These are phyloP conservation scores for Gallinago media DNA, from an alignment of 2,113 vertebrate species.

Conservation along the genomic window DNA sequence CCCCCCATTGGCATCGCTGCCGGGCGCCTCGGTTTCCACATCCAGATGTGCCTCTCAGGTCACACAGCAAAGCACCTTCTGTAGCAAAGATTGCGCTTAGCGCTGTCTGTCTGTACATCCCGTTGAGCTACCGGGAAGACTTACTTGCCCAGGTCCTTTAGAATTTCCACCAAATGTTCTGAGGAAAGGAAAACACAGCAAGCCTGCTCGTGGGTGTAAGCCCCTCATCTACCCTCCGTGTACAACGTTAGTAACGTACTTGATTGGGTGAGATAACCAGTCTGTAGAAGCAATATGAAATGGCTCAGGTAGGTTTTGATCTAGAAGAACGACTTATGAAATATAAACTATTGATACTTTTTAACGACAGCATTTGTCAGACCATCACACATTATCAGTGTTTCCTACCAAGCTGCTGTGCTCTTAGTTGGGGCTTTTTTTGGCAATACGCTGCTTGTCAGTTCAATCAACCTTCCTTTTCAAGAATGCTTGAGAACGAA, in stretches of 20 bases:
- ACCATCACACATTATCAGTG: neutral
- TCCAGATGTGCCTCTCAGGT: neutral
- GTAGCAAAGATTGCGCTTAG: neutral
- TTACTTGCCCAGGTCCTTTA: neutral
- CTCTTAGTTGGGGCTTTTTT: neutral
- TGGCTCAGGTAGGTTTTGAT: neutral
- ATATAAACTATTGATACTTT: neutral
- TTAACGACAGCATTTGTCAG: neutral
- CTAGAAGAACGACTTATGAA: neutral
- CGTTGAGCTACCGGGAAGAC: neutral
- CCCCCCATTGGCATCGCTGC: neutral
- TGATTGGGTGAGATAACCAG: neutral
- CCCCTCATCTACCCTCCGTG: neutral
- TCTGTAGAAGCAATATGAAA: neutral
- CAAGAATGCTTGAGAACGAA: neutral
- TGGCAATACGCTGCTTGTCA: neutral
- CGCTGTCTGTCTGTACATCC: neutral
- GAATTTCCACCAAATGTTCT: neutral
- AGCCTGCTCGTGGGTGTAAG: accelerated
- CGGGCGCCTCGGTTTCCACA: neutral
- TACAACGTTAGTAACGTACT: neutral
- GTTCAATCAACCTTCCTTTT: neutral
- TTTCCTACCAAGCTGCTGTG: neutral
- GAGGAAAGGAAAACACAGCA: neutral
- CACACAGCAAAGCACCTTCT: neutral